Evolutionary conservation across 2,113 vertebrate species (phyloP).

Genomic region (Apteryx mantelli): DNA sequence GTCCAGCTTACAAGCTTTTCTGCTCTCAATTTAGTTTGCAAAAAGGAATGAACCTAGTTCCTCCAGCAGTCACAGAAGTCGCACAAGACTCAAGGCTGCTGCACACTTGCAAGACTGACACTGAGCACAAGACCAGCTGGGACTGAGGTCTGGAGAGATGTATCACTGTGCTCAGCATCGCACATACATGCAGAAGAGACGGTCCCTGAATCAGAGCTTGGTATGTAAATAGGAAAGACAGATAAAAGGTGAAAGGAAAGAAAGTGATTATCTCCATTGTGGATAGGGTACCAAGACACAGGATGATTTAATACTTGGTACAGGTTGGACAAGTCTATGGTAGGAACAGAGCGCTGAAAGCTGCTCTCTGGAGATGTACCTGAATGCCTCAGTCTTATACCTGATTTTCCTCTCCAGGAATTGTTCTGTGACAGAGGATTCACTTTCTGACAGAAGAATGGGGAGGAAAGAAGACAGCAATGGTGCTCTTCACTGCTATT

Average conservation of each 20-base stretch:
- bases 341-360: not conserved
- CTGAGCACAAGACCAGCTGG: fast-evolving
- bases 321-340: not conserved
- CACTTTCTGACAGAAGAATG: not conserved
- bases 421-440: not conserved
- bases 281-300: not conserved
- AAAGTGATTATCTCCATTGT: not conserved
- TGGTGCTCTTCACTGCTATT: not conserved
- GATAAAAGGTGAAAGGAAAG: not conserved
- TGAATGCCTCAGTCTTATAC: not conserved
- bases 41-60: not conserved
- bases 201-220: not conserved
- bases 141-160: too few species aligned
- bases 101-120: not conserved
- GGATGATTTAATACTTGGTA: not conserved
- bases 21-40: not conserved
- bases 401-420: not conserved
- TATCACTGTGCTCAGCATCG: not conserved
- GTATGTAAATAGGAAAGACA: not conserved
- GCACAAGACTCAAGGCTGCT: not conserved
- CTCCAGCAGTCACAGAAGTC: not conserved
- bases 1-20: not conserved
- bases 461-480: not conserved
- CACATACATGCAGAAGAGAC: fast-evolving
- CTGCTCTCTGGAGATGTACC: not conserved